These are phyloP conservation scores for Drosophila subobscura DNA, from an alignment of 1,140 invertebrate species.

Conservation along the genomic window DNA sequence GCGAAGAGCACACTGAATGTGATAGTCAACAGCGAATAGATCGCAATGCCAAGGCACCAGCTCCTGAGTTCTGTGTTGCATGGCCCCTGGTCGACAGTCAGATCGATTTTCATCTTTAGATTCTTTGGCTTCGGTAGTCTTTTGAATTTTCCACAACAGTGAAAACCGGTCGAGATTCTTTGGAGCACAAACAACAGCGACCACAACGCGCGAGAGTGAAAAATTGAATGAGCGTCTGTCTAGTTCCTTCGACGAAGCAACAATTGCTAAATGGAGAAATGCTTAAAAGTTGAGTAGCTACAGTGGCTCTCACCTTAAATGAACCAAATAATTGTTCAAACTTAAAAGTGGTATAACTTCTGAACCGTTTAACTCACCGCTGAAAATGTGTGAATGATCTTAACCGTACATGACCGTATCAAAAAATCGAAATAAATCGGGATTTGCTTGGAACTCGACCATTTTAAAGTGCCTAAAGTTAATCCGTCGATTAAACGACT, in stretches of 20 bases:
- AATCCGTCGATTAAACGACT: too few species aligned
- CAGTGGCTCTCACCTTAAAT: too few species aligned
- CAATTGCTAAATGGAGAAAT: slow-evolving; percentile 5
- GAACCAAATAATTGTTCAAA: too few species aligned
- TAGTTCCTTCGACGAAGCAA: not conserved
- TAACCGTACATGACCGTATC: too few species aligned
- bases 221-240: slow-evolving; percentile 38
- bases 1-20: slow-evolving; percentile 32
- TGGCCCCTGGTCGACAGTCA: slow-evolving; percentile 59
- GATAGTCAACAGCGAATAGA: slow-evolving; percentile 43
- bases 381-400: too few species aligned
- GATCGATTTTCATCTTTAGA: slow-evolving; percentile 62
- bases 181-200: slow-evolving; percentile 8
- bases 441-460: too few species aligned
- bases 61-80: slow-evolving; percentile 50
- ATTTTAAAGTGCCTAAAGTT: too few species aligned
- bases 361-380: too few species aligned
- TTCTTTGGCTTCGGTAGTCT: too few species aligned
- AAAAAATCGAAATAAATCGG: too few species aligned
- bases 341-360: too few species aligned
- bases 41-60: slow-evolving; percentile 67
- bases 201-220: slow-evolving; percentile 11
- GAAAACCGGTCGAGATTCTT: slow-evolving; percentile 23
- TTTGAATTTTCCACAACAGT: slow-evolving; percentile 1
- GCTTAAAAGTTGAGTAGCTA: too few species aligned